Evolutionary conservation across 2,888 invertebrate species (phyloP), one percentile per base, ranked within the genome.

Genomic region (Diloba caeruleocephala): DNA sequence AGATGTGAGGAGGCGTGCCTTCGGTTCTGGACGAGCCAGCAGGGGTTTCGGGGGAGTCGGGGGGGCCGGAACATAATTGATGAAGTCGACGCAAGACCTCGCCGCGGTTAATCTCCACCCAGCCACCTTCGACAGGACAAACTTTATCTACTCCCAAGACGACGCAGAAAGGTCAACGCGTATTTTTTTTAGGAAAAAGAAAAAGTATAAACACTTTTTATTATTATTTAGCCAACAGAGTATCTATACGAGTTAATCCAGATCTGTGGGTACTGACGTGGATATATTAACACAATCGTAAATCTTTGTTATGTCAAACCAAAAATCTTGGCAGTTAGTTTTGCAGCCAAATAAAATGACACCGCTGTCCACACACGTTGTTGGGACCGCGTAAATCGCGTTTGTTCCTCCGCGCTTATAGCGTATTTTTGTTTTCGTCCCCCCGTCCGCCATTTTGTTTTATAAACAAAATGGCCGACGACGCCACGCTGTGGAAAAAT

Each of bases 21-120:
- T 64, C 32, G 46, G 58, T 53, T 74, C 61, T 75, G 72, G 68
- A 72, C 70, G 55, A 74, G 64, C 67, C 48, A 67, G 69, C 60
- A 70, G 70, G 50, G 58, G 70, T 51, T 50, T 38, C 46, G 45
- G 43, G 48, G 49, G 60, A 44, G 48, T 44, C 46, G 48, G 63
- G 64, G 70, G 73, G 68, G n/a, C n/a, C 49, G 70, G 56, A 71
- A 77, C 79, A 83, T 89, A 89, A 89, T 89, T 89, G 88, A 89
- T 89, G 89, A 85, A 87, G 80, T 81, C 82, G 78, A 82, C 85
- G 82, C 80, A 85, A 81, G 81, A 80, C 76, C 76, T 73, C 75
- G 74, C 68, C 69, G 66, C 78, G 79, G 78, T 78, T 87, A 87
- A 87, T 85, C 84, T 85, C 74, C 65, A 63, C 74, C 69, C 71